Percentiles rank a stretch among this genome's conserved stretches.
These are phyloP conservation scores for Kradibia gibbosae DNA, from an alignment of 1,140 invertebrate species.

Conservation along the genomic window DNA sequence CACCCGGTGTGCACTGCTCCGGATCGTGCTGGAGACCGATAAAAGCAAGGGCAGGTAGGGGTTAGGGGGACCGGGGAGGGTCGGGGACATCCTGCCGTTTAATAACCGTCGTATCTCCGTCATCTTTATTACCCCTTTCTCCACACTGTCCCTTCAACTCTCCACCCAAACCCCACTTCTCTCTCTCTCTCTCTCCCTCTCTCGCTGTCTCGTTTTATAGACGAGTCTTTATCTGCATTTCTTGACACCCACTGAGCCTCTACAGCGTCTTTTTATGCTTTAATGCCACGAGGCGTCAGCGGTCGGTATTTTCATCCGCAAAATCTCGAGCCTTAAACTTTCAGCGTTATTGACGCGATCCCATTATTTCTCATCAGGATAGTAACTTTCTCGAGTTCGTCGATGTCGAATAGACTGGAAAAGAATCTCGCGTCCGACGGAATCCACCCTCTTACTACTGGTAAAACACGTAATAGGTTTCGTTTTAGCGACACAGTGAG, in stretches of 20 bases:
- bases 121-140: slow-evolving; percentile 13
- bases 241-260: not conserved
- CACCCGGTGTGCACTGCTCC: slow-evolving; percentile 90
- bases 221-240: not conserved
- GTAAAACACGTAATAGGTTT: slow-evolving; percentile 18
- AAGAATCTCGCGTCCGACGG: slow-evolving; percentile 38
- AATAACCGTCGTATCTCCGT: slow-evolving; percentile 42
- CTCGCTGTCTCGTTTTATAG: not conserved
- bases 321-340: not conserved
- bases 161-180: not conserved
- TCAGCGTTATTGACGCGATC: not conserved
- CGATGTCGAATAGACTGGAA: not conserved
- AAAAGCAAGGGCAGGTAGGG: not conserved
- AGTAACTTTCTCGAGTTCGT: not conserved
- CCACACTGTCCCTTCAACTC: not conserved
- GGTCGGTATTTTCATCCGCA: not conserved
- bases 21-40: slow-evolving; percentile 89
- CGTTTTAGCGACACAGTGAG: not conserved
- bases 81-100: slow-evolving; percentile 9
- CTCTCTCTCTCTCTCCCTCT: not conserved
- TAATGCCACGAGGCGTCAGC: not conserved
- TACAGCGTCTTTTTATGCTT: not conserved
- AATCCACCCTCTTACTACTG: slow-evolving; percentile 51
- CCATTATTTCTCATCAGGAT: not conserved
- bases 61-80: not conserved